Conservation (phyloP, 2,888 invertebrate genomes). For the Eupithecia tripunctaria region DNA sequence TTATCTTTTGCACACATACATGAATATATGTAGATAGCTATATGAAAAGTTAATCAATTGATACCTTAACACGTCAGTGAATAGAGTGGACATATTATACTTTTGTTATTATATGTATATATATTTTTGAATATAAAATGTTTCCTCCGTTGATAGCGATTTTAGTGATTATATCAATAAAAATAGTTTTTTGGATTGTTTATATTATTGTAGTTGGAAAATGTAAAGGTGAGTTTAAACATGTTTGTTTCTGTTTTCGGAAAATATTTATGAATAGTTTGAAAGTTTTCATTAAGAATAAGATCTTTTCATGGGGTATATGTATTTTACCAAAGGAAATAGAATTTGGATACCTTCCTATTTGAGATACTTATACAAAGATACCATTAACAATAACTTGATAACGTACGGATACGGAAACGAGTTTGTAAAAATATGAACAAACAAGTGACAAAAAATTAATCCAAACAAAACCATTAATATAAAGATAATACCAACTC, state of each 20-base stretch:
- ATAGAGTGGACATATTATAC: neutral
- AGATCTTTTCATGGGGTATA: no score
- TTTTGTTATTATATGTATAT: neutral
- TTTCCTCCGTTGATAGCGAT: neutral
- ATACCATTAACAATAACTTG: no score
- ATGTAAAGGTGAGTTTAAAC: neutral
- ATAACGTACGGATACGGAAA: no score
- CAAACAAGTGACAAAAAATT: no score
- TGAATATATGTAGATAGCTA: neutral
- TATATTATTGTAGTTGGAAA: neutral
- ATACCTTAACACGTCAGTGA: neutral
- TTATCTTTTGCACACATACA: slow-evolving; percentile 9
- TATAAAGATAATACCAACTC: no score
- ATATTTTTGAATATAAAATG: slow-evolving; percentile 5
- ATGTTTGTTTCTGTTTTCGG: neutral
- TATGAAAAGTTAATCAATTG: slow-evolving; percentile 7
- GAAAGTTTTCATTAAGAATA: neutral
- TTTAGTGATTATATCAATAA: slow-evolving; percentile 11
- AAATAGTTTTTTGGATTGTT: slow-evolving; percentile 10
- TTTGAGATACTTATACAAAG: no score
- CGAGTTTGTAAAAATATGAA: no score
- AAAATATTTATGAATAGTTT: neutral
- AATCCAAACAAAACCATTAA: no score
- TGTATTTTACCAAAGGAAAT: no score
- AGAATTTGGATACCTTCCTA: no score